These are phyloP conservation scores for Mesoclemmys tuberculata DNA, from an alignment of 2,113 vertebrate species.

Conservation along the genomic window DNA sequence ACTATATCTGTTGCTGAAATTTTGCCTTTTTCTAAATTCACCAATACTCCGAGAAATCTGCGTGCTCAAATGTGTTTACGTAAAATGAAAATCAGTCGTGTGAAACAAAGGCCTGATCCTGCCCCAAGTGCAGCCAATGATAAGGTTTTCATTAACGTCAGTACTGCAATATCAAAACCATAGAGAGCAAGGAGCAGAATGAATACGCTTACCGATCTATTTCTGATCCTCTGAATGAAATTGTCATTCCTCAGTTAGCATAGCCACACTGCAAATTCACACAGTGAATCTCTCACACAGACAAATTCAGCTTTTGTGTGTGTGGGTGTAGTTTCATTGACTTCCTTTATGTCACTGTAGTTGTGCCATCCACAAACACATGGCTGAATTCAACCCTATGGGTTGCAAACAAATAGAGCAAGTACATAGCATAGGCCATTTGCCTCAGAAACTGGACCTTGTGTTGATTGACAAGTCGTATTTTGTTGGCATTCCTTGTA, in stretches of 20 bases:
- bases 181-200: accelerated
- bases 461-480: constrained; percentile 44
- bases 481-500: constrained; percentile 53
- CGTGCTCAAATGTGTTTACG: background rate
- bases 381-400: constrained; percentile 4
- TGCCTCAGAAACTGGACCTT: constrained; percentile 39
- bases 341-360: background rate
- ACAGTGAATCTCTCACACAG: background rate
- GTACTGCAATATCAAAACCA: background rate
- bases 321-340: background rate
- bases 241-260: background rate
- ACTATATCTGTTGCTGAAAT: background rate
- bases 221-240: background rate
- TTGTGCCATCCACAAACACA: background rate
- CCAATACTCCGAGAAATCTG: background rate
- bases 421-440: constrained; percentile 50
- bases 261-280: background rate
- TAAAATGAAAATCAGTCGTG: background rate
- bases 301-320: background rate
- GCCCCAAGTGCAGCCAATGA: background rate
- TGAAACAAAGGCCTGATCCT: background rate
- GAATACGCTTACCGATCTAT: background rate
- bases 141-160: background rate
- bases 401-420: background rate
- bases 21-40: background rate